phyloP scores from a whole-genome alignment of 2,797 vertebrate genomes.

The Pempheris klunzingeri region DNA sequence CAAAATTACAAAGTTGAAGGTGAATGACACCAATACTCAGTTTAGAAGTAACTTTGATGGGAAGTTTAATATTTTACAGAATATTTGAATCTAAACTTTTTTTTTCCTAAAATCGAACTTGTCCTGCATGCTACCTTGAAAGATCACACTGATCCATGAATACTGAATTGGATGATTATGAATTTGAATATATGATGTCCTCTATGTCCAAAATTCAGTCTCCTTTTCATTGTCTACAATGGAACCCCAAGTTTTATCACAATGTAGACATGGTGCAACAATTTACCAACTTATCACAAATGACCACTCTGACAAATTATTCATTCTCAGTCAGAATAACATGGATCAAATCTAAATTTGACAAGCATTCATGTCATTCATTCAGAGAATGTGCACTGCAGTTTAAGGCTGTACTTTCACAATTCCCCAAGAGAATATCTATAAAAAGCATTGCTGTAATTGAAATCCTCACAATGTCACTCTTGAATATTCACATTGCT shows the following conservation, averaged over 20 bases:
- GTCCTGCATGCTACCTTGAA: neutral
- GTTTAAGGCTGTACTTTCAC: slow-evolving; percentile 47
- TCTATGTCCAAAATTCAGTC: neutral
- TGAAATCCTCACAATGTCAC: slow-evolving; percentile 48
- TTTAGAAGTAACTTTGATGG: neutral
- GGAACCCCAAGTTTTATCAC: neutral
- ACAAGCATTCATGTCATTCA: neutral
- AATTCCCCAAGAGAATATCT: slow-evolving; percentile 42
- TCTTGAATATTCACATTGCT: neutral
- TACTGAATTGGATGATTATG: neutral
- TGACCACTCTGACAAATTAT: neutral
- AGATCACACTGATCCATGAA: neutral
- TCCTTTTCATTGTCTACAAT: neutral
- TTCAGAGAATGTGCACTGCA: slow-evolving; percentile 14
- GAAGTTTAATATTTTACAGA: neutral
- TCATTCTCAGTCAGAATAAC: neutral
- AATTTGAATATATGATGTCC: neutral
- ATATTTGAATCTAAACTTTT: neutral
- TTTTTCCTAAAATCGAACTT: neutral
- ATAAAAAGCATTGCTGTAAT: slow-evolving; percentile 60
- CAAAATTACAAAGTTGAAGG: slow-evolving; percentile 6
- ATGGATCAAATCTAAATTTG: slow-evolving; percentile 1
- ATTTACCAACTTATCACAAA: neutral
- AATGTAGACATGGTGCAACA: neutral
- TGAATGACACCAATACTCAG: neutral